phyloP scores from a whole-genome alignment of 1,140 invertebrate genomes.

The Procambarus clarkii region DNA sequence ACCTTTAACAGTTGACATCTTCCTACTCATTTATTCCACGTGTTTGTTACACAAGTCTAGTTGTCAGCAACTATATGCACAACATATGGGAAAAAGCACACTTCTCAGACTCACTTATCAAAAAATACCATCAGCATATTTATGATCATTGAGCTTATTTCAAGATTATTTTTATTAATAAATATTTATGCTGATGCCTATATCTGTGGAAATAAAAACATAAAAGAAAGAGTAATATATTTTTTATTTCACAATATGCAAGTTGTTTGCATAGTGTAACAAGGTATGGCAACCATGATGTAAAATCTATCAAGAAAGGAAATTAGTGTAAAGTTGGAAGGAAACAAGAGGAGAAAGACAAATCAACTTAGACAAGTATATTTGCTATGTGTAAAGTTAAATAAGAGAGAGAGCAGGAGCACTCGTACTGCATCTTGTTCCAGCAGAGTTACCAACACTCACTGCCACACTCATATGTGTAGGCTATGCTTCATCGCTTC shows the following conservation, averaged over 20 bases:
- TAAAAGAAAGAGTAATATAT: neutral
- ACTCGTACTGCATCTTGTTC: neutral
- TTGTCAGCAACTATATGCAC: too few relatives aligned
- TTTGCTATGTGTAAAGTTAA: neutral
- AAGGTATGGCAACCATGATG: slow-evolving; percentile 19
- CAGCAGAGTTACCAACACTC: neutral
- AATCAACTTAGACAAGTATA: neutral
- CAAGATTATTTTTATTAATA: too few relatives aligned
- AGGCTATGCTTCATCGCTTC: too few relatives aligned
- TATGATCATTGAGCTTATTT: too few relatives aligned
- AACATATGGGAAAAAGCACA: too few relatives aligned
- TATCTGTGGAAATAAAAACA: neutral
- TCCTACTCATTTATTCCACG: too few relatives aligned
- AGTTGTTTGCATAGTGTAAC: slow-evolving; percentile 7
- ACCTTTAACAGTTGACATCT: too few relatives aligned
- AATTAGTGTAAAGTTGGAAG: neutral
- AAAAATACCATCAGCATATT: too few relatives aligned
- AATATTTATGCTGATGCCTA: too few relatives aligned
- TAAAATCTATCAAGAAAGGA: neutral
- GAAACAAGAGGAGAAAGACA: neutral
- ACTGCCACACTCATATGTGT: neutral
- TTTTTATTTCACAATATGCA: slow-evolving; percentile 15
- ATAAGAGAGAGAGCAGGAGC: neutral
- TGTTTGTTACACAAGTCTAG: too few relatives aligned
- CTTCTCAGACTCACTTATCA: too few relatives aligned